A percentile compares a stretch with the other conserved stretches of the same genome.
phyloP scores from a whole-genome alignment of 2,113 vertebrate species.

The Furnarius figulus region DNA sequence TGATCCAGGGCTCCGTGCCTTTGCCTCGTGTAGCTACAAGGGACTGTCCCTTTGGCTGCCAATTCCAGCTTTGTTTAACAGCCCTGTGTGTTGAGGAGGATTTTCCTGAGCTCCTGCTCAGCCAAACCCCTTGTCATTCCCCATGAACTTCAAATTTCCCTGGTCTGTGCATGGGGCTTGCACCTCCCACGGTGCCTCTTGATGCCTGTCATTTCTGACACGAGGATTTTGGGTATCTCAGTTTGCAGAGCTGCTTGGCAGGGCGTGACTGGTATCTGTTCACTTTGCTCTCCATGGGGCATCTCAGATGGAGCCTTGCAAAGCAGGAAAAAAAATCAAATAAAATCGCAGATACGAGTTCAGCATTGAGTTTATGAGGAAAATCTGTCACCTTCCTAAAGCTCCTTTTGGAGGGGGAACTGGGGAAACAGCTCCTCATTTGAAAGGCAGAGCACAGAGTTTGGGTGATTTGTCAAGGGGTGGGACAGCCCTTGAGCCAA shows the following conservation, averaged over 20 bases:
- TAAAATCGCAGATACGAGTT: not conserved
- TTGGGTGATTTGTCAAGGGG: not conserved
- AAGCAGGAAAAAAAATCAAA: not conserved
- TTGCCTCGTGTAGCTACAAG: not conserved
- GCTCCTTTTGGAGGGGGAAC: not conserved
- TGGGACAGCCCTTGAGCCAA: not conserved
- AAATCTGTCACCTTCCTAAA: not conserved
- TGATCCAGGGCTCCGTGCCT: not conserved
- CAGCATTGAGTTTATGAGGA: not conserved
- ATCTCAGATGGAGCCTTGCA: not conserved
- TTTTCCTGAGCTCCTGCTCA: not conserved
- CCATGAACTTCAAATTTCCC: not conserved
- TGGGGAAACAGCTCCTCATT: not conserved
- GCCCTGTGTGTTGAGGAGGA: not conserved
- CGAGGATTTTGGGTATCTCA: not conserved
- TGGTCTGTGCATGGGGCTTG: not conserved
- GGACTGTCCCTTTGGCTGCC: not conserved
- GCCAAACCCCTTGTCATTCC: not conserved
- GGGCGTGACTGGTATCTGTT: not conserved
- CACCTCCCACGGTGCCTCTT: not conserved
- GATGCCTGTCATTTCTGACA: not conserved
- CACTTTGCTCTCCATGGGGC: not conserved
- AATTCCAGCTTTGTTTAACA: not conserved
- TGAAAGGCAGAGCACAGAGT: not conserved
- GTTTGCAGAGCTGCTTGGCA: not conserved